phyloP scores from a whole-genome alignment of 2,888 invertebrate genomes.

The Aphodius sticticus region DNA sequence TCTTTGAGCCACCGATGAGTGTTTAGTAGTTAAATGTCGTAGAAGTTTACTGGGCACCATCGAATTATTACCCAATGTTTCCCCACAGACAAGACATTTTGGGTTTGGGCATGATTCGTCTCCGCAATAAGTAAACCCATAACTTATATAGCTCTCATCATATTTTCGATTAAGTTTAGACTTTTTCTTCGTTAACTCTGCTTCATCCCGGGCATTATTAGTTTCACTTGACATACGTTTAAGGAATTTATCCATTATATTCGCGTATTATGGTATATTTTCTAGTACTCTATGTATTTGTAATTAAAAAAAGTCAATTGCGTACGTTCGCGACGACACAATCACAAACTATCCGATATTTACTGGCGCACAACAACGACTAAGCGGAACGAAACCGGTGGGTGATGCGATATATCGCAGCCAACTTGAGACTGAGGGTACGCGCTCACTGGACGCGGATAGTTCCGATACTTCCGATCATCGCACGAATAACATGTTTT shows the following conservation, averaged over 20 bases:
- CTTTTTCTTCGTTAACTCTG: conserved; percentile 28
- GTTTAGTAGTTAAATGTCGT: conserved; percentile 31
- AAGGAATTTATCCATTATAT: conserved; percentile 33
- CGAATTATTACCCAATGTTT: too few species aligned
- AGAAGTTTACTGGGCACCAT: conserved; percentile 36
- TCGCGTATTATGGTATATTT: conserved; percentile 5
- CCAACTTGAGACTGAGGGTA: too few species aligned
- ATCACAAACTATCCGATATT: conserved; percentile 9
- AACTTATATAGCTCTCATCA: too few species aligned
- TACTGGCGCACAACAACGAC: conserved; percentile 5
- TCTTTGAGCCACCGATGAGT: conserved; percentile 36
- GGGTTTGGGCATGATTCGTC: too few species aligned
- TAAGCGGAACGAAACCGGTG: too few species aligned
- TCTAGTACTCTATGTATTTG: background rate
- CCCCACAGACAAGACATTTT: too few species aligned
- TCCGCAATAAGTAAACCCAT: too few species aligned
- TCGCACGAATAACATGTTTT: too few species aligned
- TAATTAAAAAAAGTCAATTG: too few species aligned
- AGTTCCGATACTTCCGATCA: too few species aligned
- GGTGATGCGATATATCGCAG: too few species aligned
- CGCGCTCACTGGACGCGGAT: too few species aligned
- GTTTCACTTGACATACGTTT: conserved; percentile 31
- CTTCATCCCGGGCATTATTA: conserved; percentile 31
- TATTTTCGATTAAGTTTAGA: conserved; percentile 11
- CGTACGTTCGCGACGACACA: conserved; percentile 11